Percentiles rank a stretch among this genome's conserved stretches.
Conservation (phyloP, 2,113 vertebrate genomes). For the Plotosus lineatus region DNA sequence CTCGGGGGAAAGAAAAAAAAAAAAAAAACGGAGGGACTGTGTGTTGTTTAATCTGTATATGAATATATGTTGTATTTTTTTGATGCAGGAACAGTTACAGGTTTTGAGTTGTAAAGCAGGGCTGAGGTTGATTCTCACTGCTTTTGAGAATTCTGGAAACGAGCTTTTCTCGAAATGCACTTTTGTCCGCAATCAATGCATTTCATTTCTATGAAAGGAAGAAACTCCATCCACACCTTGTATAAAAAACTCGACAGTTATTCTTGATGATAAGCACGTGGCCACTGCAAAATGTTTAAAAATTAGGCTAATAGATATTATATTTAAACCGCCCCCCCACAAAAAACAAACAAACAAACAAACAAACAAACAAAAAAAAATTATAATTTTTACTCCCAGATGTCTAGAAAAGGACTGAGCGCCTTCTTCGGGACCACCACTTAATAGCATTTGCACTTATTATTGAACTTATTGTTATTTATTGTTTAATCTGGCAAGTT, state of each 20-base stretch:
- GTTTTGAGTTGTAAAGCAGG: too few species aligned
- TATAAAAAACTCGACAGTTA: background rate
- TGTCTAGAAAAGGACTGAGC: background rate
- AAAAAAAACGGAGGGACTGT: background rate
- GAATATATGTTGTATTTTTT: too few species aligned
- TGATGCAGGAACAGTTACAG: too few species aligned
- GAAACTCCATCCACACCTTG: background rate
- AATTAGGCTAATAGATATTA: too few species aligned
- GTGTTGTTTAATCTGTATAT: too few species aligned
- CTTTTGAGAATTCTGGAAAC: too few species aligned
- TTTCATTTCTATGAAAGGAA: background rate
- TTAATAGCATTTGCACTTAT: background rate
- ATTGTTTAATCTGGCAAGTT: background rate
- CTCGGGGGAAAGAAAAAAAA: background rate
- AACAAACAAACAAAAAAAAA: too few species aligned
- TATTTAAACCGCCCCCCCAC: too few species aligned
- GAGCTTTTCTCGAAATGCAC: background rate
- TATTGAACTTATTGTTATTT: background rate
- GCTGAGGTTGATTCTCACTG: too few species aligned
- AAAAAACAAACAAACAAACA: too few species aligned
- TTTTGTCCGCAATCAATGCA: background rate
- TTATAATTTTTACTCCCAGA: too few species aligned
- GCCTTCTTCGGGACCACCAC: background rate
- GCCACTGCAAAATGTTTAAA: background rate
- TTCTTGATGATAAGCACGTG: background rate